phyloP scores from a whole-genome alignment of 1,140 invertebrate genomes.

The Diploscapter pachys region DNA sequence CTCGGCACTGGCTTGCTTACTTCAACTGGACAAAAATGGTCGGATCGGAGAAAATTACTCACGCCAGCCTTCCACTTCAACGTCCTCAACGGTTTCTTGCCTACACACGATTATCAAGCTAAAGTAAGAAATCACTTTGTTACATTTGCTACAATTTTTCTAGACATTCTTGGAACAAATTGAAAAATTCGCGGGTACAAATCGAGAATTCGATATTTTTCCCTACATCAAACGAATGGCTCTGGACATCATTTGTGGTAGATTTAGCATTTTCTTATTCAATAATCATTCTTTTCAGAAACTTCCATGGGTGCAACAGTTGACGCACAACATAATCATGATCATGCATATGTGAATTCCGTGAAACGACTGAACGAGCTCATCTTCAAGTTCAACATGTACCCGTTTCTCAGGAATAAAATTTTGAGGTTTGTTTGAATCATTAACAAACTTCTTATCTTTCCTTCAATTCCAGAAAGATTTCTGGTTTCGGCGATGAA shows the following conservation, averaged over 20 bases:
- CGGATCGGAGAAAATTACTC: constrained; percentile 75
- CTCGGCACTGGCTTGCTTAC: constrained; percentile 81
- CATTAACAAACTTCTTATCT: neutral
- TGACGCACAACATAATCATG: constrained; percentile 66
- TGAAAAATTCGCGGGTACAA: constrained; percentile 67
- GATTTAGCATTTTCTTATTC: neutral
- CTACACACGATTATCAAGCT: constrained; percentile 75
- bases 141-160: neutral
- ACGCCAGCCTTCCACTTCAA: constrained; percentile 85
- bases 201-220: constrained; percentile 72
- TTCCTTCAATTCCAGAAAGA: neutral
- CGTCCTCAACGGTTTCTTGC: constrained; percentile 78
- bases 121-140: constrained; percentile 54
- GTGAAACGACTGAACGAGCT: constrained; percentile 66
- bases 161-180: constrained; percentile 42
- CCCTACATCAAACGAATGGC: constrained; percentile 75
- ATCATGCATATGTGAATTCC: constrained; percentile 61
- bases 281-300: constrained; percentile 58
- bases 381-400: constrained; percentile 48
- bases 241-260: constrained; percentile 78
- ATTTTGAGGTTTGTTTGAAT: neutral
- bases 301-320: constrained; percentile 78
- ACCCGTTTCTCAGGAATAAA: constrained; percentile 47
- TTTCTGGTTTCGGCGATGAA: constrained; percentile 37
- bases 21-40: constrained; percentile 72